These are phyloP conservation scores for Neotragus pygmaeus DNA, from an alignment of 2,113 vertebrate genomes.

Conservation along the genomic window DNA sequence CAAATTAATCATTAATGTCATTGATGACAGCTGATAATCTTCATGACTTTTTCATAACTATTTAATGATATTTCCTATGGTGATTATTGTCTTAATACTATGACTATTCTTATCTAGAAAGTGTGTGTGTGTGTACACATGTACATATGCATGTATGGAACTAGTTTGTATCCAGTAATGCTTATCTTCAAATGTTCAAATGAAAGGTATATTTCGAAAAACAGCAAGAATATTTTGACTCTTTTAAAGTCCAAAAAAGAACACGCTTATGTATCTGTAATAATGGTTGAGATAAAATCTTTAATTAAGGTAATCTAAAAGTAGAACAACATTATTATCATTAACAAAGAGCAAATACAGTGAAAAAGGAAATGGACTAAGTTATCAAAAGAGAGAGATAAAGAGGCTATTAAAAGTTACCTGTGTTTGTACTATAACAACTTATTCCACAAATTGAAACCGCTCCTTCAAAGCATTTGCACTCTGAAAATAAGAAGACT, in stretches of 20 bases:
- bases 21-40: constrained; percentile 33
- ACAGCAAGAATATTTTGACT: not conserved
- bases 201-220: not conserved
- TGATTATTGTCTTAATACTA: not conserved
- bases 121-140: no score
- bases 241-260: not conserved
- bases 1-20: constrained; percentile 52
- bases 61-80: constrained; percentile 27
- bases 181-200: not conserved
- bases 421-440: not conserved
- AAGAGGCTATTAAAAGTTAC: not conserved
- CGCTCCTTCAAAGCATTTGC: not conserved
- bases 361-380: not conserved
- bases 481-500: not conserved
- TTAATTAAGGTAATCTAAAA: constrained; percentile 19
- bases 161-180: not conserved
- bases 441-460: not conserved
- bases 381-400: not conserved
- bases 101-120: not conserved
- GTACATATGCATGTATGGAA: not conserved
- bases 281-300: not conserved
- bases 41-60: constrained; percentile 29
- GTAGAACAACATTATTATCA: not conserved
- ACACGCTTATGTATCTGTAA: not conserved
- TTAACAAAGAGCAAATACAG: not conserved